Conservation (phyloP, 2,888 invertebrate genomes). For the Dynastes hyllus region DNA sequence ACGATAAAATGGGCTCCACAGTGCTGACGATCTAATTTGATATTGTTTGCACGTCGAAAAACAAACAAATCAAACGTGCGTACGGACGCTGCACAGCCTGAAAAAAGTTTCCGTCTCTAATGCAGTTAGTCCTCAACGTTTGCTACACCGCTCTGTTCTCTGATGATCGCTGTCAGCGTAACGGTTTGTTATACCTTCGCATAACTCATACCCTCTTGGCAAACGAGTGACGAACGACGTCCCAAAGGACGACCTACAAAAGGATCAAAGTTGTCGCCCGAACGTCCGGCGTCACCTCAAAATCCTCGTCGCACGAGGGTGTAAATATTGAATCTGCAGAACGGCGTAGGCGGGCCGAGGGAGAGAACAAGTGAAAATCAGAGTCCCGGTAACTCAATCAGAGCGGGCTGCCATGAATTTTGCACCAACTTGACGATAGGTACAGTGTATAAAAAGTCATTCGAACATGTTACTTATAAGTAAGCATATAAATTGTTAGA, state of each 20-base stretch:
- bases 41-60: constrained; percentile 50
- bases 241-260: constrained; percentile 35
- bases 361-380: constrained; percentile 68
- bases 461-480: neutral
- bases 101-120: constrained; percentile 54
- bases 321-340: constrained; percentile 54
- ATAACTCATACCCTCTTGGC: constrained; percentile 38
- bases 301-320: constrained; percentile 46
- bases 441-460: constrained; percentile 2
- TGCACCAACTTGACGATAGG: constrained; percentile 25
- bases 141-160: constrained; percentile 10
- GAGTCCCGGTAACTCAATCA: constrained; percentile 66
- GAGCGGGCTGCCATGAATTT: constrained; percentile 59
- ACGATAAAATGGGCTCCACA: constrained; percentile 26
- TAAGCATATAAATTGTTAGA: neutral
- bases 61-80: constrained; percentile 58
- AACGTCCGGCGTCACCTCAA: constrained; percentile 30
- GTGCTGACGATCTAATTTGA: constrained; percentile 27
- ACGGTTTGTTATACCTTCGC: constrained; percentile 31
- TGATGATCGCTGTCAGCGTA: constrained; percentile 28
- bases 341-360: constrained; percentile 59
- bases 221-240: constrained; percentile 22
- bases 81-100: constrained; percentile 48
- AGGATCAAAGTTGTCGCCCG: constrained; percentile 30
- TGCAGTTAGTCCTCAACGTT: constrained; percentile 48